These are phyloP conservation scores for Ditula angustiorana DNA, from an alignment of 2,888 invertebrate genomes.

Conservation along the genomic window DNA sequence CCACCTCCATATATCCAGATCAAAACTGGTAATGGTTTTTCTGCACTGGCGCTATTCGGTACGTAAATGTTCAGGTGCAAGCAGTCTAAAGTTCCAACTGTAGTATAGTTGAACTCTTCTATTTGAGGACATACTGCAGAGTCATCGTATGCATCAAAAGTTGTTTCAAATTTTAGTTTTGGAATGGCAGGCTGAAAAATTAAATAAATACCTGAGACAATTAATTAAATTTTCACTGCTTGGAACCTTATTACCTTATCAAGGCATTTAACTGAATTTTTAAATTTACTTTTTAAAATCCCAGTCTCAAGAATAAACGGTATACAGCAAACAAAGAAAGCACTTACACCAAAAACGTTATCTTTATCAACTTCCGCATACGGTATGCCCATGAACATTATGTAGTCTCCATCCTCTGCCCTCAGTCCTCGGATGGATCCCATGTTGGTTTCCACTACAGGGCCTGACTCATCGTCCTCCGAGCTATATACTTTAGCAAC, in stretches of 20 bases:
- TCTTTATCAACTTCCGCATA: conserved; percentile 46
- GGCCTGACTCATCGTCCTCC: conserved; percentile 41
- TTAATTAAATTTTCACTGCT: conserved; percentile 5
- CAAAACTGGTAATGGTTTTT: conserved; percentile 57
- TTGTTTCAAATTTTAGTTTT: conserved; percentile 49
- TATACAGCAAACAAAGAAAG: too few species aligned
- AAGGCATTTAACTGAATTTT: too few species aligned
- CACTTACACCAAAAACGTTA: conserved; percentile 50
- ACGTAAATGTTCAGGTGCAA: conserved; percentile 87
- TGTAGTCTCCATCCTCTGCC: conserved; percentile 42
- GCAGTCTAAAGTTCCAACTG: conserved; percentile 78
- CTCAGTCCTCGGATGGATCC: conserved; percentile 41
- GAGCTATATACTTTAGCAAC: background rate
- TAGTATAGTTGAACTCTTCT: conserved; percentile 44
- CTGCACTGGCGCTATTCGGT: conserved; percentile 57
- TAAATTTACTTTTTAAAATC: too few species aligned
- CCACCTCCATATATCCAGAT: conserved; percentile 74
- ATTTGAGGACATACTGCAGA: conserved; percentile 58
- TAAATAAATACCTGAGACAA: background rate
- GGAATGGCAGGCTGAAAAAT: conserved; percentile 52
- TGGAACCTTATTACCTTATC: too few species aligned
- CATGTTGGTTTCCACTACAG: conserved; percentile 39
- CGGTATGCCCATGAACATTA: conserved; percentile 50
- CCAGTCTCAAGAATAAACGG: too few species aligned
- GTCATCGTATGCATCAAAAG: conserved; percentile 56